These are phyloP conservation scores for Danionella dracula DNA, from an alignment of 2,797 vertebrate species.

Conservation along the genomic window DNA sequence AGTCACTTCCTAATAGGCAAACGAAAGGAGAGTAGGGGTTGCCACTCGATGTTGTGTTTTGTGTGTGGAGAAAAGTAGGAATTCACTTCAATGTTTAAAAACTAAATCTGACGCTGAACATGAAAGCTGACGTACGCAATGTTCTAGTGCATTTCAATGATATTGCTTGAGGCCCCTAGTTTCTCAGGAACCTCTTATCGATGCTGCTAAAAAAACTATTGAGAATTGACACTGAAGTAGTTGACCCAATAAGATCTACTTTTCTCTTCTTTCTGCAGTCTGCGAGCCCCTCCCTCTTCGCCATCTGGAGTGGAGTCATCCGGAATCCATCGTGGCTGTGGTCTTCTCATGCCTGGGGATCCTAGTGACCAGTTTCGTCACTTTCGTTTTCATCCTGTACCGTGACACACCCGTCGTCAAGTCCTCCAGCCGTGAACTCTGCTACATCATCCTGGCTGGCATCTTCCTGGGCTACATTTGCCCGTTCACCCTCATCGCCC, in stretches of 20 bases:
- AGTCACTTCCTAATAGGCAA: too few species aligned
- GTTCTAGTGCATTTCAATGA: too few species aligned
- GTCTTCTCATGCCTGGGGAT: constrained; percentile 86
- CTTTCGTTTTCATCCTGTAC: constrained; percentile 95
- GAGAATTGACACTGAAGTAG: too few species aligned
- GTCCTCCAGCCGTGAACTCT: constrained; percentile 95
- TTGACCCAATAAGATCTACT: not conserved
- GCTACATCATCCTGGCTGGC: constrained; percentile 94
- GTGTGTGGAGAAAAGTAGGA: too few species aligned
- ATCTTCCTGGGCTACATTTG: constrained; percentile 97
- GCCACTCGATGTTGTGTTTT: too few species aligned
- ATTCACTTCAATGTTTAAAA: too few species aligned
- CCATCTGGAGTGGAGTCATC: constrained; percentile 93
- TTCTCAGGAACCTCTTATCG: too few species aligned
- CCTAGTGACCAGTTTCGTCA: constrained; percentile 86
- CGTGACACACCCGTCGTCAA: constrained; percentile 97
- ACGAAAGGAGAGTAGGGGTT: too few species aligned
- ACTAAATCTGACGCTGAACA: too few species aligned
- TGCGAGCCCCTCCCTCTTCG: constrained; percentile 84
- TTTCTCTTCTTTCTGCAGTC: constrained; percentile 62
- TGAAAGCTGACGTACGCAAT: too few species aligned
- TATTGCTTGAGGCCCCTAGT: too few species aligned
- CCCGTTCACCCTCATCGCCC: constrained; percentile 92
- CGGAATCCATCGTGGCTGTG: constrained; percentile 92
- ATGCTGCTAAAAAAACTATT: too few species aligned